These are phyloP conservation scores for Ispidina lecontei DNA, from an alignment of 2,797 vertebrate species.

Conservation along the genomic window DNA sequence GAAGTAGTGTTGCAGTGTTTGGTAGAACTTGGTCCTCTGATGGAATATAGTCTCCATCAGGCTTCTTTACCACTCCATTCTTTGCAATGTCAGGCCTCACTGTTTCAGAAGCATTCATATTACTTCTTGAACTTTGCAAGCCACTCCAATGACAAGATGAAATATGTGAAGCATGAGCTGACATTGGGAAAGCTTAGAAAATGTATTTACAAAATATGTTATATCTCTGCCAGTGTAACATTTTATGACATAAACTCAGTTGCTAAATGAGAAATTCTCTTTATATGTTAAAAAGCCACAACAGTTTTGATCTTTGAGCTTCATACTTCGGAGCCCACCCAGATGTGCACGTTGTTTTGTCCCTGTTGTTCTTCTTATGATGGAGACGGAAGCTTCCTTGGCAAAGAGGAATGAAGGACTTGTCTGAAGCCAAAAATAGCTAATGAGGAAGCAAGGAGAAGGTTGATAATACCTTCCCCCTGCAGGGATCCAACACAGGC, in stretches of 20 bases:
- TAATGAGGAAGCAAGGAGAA: constrained; percentile 42
- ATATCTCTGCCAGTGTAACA: neutral
- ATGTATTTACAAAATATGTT: neutral
- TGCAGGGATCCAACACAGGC: neutral
- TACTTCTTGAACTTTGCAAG: neutral
- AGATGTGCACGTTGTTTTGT: neutral
- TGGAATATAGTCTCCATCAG: neutral
- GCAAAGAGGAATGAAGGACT: constrained; percentile 31
- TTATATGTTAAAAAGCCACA: neutral
- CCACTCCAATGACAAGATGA: neutral
- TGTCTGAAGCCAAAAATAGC: constrained; percentile 22
- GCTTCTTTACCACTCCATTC: neutral
- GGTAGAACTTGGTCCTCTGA: neutral
- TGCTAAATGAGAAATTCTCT: neutral
- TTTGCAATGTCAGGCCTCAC: neutral
- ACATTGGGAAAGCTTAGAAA: neutral
- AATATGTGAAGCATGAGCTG: neutral
- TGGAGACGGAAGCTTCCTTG: neutral
- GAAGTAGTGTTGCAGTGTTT: neutral
- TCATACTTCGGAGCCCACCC: neutral
- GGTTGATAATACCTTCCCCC: neutral
- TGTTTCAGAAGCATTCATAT: neutral
- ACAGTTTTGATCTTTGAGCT: neutral
- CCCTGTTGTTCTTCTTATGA: neutral
- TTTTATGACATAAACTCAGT: neutral